A percentile compares a stretch with the other conserved stretches of the same genome.
Conservation (phyloP, 1,140 invertebrate species). For the Colletes latitarsis region DNA sequence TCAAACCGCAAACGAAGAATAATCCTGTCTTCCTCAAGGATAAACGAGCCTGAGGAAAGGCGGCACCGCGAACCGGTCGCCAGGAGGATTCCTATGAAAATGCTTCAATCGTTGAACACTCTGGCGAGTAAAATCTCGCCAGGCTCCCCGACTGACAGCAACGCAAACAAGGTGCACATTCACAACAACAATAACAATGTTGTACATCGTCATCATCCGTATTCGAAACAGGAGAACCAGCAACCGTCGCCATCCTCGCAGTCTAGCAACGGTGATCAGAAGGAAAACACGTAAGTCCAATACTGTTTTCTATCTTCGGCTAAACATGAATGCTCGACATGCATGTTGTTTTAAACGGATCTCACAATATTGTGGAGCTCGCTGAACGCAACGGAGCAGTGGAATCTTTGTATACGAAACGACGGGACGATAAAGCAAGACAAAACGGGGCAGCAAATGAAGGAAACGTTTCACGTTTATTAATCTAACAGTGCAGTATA, state of each 20-base stretch:
- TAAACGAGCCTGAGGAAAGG: slow-evolving; percentile 63
- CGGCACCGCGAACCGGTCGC: slow-evolving; percentile 67
- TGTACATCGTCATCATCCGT: slow-evolving; percentile 75
- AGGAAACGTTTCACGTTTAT: too few relatives aligned
- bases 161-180: slow-evolving; percentile 79
- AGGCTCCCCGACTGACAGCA: slow-evolving; percentile 82
- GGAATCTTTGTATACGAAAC: too few relatives aligned
- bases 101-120: slow-evolving; percentile 90
- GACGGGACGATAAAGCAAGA: too few relatives aligned
- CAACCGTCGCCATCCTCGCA: slow-evolving; percentile 65
- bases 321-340: too few relatives aligned
- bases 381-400: too few relatives aligned
- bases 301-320: not conserved
- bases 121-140: slow-evolving; percentile 91
- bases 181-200: slow-evolving; percentile 82
- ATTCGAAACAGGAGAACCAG: slow-evolving; percentile 74
- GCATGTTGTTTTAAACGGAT: too few relatives aligned
- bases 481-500: too few relatives aligned
- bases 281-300: slow-evolving; percentile 79
- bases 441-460: too few relatives aligned
- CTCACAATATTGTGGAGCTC: too few relatives aligned
- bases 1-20: slow-evolving; percentile 65
- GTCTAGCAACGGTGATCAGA: slow-evolving; percentile 75
- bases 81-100: slow-evolving; percentile 79
- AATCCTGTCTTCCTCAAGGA: slow-evolving; percentile 74